Evolutionary conservation across 2,113 vertebrate species (phyloP).

Genomic region (Atherinomorus stipes): DNA sequence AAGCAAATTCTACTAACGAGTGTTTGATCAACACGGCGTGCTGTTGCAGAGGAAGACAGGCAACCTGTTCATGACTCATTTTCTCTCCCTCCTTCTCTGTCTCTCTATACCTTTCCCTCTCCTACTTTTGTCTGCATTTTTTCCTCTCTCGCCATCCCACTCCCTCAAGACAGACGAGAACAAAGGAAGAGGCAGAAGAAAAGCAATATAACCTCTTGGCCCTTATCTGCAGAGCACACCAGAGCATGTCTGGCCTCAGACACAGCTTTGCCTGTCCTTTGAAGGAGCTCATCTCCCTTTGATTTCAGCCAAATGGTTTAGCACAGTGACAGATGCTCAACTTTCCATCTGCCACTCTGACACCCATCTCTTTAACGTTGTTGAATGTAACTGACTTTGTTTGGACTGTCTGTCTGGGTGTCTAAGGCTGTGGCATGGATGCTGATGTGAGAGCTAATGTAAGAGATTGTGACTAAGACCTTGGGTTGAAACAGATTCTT

Average conservation of each 20-base stretch:
- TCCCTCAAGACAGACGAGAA: slow-evolving; percentile 65
- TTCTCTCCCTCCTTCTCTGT: background rate
- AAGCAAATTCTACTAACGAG: slow-evolving; percentile 65
- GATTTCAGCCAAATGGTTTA: slow-evolving; percentile 72
- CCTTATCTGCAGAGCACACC: slow-evolving; percentile 63
- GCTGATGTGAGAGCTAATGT: slow-evolving; percentile 59
- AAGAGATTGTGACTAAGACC: slow-evolving; percentile 37
- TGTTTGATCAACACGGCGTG: slow-evolving; percentile 69
- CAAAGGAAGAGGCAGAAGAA: slow-evolving; percentile 67
- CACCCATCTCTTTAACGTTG: slow-evolving; percentile 69
- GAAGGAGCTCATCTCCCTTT: slow-evolving; percentile 76
- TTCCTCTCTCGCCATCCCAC: slow-evolving; percentile 9
- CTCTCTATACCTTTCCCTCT: slow-evolving; percentile 15
- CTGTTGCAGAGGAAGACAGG: slow-evolving; percentile 49
- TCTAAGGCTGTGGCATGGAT: slow-evolving; percentile 55
- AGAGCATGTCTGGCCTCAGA: slow-evolving; percentile 71
- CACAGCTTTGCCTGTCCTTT: slow-evolving; percentile 65
- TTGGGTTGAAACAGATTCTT: slow-evolving; percentile 29
- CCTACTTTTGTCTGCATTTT: slow-evolving; percentile 20
- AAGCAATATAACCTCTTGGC: slow-evolving; percentile 75
- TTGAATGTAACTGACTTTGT: slow-evolving; percentile 66
- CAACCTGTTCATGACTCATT: slow-evolving; percentile 59
- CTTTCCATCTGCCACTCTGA: slow-evolving; percentile 72
- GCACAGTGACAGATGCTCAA: slow-evolving; percentile 70
- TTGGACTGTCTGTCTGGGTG: slow-evolving; percentile 60